Percentiles rank a stretch among this genome's conserved stretches.
Conservation (phyloP, 2,797 vertebrate genomes). For the Anolis apletophallus region DNA sequence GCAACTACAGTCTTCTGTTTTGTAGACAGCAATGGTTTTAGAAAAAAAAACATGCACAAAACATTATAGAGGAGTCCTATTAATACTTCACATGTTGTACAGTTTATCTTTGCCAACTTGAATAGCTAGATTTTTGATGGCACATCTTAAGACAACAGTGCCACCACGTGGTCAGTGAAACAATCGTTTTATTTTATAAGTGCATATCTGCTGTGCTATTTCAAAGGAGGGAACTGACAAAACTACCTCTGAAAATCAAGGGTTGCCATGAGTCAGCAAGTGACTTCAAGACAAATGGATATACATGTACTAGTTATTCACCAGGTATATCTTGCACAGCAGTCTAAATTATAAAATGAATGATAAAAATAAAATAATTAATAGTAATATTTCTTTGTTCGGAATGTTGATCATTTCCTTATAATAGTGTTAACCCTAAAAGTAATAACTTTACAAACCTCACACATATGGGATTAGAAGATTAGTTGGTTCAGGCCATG, state of each 20-base stretch:
- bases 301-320: not conserved
- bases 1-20: not conserved
- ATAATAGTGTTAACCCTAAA: not conserved
- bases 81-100: conserved; percentile 35
- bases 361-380: not conserved
- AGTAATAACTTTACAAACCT: too few species aligned
- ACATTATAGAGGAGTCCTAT: conserved; percentile 26
- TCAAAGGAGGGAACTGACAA: too few species aligned
- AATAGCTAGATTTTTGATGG: conserved; percentile 27
- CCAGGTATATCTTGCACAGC: not conserved
- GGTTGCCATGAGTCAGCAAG: too few species aligned
- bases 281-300: too few species aligned
- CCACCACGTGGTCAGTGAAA: conserved; percentile 69
- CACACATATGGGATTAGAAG: too few species aligned
- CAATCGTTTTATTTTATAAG: conserved; percentile 10
- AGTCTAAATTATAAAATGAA: not conserved
- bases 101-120: conserved; percentile 47
- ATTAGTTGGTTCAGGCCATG: too few species aligned
- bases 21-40: not conserved
- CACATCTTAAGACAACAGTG: conserved; percentile 61
- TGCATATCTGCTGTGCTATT: too few species aligned
- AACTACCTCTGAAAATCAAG: too few species aligned
- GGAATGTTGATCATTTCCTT: not conserved
- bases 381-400: not conserved
- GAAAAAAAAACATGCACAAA: too few species aligned